phyloP scores from a whole-genome alignment of 2,888 invertebrate genomes.

The Ceratothoa steindachneri region DNA sequence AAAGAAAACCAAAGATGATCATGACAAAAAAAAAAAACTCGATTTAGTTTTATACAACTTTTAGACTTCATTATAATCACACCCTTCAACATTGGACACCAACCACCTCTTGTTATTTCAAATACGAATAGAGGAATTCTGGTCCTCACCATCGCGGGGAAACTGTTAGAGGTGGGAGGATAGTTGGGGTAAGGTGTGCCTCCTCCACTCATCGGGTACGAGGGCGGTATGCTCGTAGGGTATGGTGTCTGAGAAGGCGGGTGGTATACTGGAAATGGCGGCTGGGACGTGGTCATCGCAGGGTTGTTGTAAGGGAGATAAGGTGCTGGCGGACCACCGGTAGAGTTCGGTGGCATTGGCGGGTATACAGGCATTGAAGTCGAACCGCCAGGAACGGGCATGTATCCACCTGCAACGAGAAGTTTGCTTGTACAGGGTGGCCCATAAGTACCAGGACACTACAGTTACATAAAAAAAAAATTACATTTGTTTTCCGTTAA shows the following conservation, averaged over 20 bases:
- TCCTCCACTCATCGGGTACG: conserved; percentile 42
- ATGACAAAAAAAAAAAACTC: too few species aligned
- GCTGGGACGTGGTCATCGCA: conserved; percentile 38
- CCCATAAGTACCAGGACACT: too few species aligned
- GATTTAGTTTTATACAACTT: too few species aligned
- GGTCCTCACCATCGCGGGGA: background rate
- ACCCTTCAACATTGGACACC: too few species aligned
- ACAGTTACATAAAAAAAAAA: too few species aligned
- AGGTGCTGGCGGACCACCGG: conserved; percentile 55
- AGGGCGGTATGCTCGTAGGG: conserved; percentile 25
- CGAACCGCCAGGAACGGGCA: conserved; percentile 49
- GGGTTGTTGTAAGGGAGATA: conserved; percentile 4
- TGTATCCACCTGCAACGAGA: conserved; percentile 36
- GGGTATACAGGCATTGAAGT: conserved; percentile 40
- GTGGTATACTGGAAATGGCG: conserved; percentile 54
- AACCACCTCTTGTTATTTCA: too few species aligned
- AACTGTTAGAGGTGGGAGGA: conserved; percentile 13
- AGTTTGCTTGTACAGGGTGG: too few species aligned
- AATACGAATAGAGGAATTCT: too few species aligned
- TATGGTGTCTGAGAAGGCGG: conserved; percentile 50
- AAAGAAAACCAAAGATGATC: too few species aligned
- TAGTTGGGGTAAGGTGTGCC: conserved; percentile 21
- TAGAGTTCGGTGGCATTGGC: conserved; percentile 47
- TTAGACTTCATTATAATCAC: too few species aligned
- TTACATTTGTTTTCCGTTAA: too few species aligned